Percentiles rank a stretch among this genome's conserved stretches.
Evolutionary conservation across 1,140 invertebrate species (phyloP).

Genomic region (Pogonognathellus flavescens): DNA sequence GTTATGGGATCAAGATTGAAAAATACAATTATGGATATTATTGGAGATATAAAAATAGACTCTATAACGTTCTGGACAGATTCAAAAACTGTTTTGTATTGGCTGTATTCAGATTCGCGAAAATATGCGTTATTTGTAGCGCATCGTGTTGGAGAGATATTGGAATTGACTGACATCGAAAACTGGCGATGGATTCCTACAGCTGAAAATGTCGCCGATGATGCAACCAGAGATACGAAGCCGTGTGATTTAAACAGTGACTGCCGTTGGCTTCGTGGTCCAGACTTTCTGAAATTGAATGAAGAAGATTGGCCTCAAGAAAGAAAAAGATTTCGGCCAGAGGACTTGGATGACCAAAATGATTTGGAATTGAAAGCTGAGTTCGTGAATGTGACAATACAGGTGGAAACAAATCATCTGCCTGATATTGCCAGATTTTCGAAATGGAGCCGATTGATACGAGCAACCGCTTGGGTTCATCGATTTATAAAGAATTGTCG

Average conservation of each 20-base stretch:
- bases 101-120: conserved; percentile 52
- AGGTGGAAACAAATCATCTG: too few species aligned
- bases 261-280: conserved; percentile 56
- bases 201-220: conserved; percentile 57
- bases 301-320: conserved; percentile 42
- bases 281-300: conserved; percentile 3
- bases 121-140: conserved; percentile 58
- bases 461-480: too few species aligned
- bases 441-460: too few species aligned
- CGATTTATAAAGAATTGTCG: too few species aligned
- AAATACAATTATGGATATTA: neutral
- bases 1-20: conserved; percentile 68
- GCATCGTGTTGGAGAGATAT: conserved; percentile 61
- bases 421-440: too few species aligned
- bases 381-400: too few species aligned
- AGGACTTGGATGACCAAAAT: too few species aligned
- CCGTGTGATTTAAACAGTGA: neutral
- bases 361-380: too few species aligned
- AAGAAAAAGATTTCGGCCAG: too few species aligned
- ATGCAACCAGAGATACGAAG: conserved; percentile 15
- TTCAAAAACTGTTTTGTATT: conserved; percentile 55
- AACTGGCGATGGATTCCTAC: conserved; percentile 63
- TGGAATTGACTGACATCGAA: conserved; percentile 47
- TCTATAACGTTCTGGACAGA: conserved; percentile 55
- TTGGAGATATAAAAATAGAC: neutral